Evolutionary conservation across 2,113 vertebrate species (phyloP).

Genomic region (Cynopterus brachyotis): DNA sequence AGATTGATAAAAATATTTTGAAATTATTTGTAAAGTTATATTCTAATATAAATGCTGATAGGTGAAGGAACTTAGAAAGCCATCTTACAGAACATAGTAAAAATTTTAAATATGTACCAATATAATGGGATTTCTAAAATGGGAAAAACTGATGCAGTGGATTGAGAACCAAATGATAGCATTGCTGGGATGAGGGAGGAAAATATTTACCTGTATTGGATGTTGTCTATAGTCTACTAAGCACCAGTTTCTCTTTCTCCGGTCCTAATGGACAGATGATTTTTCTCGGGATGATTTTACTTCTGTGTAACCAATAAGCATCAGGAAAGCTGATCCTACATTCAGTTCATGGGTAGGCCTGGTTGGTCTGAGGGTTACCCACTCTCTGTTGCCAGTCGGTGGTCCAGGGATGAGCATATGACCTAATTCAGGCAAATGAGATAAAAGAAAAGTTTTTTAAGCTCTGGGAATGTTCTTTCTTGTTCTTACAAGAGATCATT

Average conservation of each 20-base stretch:
- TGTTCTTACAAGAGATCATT: not conserved
- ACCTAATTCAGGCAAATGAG: not conserved
- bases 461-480: not conserved
- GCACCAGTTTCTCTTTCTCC: not conserved
- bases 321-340: not conserved
- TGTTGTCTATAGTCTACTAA: not conserved
- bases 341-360: not conserved
- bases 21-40: constrained; percentile 12
- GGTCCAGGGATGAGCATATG: not conserved
- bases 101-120: not conserved
- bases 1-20: constrained; percentile 26
- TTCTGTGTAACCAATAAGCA: not conserved
- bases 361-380: not conserved
- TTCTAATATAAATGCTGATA: not conserved
- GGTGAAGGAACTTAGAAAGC: not conserved
- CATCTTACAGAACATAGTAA: not conserved
- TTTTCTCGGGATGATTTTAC: not conserved
- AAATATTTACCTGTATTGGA: not conserved
- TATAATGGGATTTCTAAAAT: constrained; percentile 3
- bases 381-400: not conserved
- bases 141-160: not conserved
- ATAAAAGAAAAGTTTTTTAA: not conserved
- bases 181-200: not conserved
- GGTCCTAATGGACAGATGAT: not conserved
- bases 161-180: not conserved